These are phyloP conservation scores for Nemopilema nomurai DNA, from an alignment of 30 jellyfish, hydroid and myxozoan species.

Conservation along the genomic window DNA sequence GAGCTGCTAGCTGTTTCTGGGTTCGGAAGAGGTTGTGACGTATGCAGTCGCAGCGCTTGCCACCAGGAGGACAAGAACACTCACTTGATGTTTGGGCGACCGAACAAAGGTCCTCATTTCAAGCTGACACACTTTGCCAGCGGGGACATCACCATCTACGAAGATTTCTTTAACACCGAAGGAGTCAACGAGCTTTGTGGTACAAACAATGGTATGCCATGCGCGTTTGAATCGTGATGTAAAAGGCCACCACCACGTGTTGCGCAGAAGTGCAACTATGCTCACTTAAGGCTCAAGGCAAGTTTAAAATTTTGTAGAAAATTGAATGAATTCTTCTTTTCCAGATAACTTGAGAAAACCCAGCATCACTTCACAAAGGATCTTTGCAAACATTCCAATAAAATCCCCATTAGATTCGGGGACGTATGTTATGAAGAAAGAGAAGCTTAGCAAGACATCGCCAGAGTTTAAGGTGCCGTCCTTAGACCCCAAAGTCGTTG, in stretches of 20 bases:
- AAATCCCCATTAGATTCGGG: constrained; percentile 39
- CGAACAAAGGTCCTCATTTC: constrained; percentile 98
- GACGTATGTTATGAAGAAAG: constrained; percentile 39
- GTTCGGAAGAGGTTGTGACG: constrained; percentile 82
- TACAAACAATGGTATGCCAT: constrained; percentile 62
- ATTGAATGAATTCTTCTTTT: not conserved
- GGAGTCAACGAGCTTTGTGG: constrained; percentile 88
- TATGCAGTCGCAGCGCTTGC: constrained; percentile 44
- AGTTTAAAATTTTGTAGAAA: too few relatives aligned
- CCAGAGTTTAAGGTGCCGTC: constrained; percentile 36
- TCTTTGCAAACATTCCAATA: constrained; percentile 9
- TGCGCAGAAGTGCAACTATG: too few relatives aligned
- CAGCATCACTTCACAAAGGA: not conserved
- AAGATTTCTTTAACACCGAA: constrained; percentile 61
- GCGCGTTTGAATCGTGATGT: not conserved
- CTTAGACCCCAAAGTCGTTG: not conserved
- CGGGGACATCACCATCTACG: constrained; percentile 91
- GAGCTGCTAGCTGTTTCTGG: constrained; percentile 81
- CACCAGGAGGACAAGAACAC: constrained; percentile 89
- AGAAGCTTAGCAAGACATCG: not conserved
- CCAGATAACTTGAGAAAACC: constrained; percentile 25
- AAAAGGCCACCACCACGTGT: too few relatives aligned
- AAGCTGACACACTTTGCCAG: constrained; percentile 86
- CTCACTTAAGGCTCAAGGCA: too few relatives aligned
- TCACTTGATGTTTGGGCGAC: constrained; percentile 94